These are phyloP conservation scores for Orchesella cincta DNA, from an alignment of 1,140 invertebrate species.

Conservation along the genomic window DNA sequence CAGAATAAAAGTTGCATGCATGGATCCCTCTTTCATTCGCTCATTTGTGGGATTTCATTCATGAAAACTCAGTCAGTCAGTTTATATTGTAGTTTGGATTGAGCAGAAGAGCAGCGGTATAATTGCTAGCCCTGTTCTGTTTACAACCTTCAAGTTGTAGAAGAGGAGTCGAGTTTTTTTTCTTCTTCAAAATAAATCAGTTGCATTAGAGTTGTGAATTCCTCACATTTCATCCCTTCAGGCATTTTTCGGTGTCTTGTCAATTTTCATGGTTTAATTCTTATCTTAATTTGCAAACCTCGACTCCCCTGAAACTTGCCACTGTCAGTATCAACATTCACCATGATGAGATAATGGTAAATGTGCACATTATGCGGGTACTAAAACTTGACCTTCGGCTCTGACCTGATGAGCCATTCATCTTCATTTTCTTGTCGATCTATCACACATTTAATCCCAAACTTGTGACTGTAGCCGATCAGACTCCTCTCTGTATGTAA, in stretches of 20 bases:
- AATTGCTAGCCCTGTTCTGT: not conserved
- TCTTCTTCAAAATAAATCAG: no score
- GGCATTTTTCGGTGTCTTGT: not conserved
- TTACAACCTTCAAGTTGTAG: no score
- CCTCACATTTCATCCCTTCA: no score
- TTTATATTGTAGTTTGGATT: not conserved
- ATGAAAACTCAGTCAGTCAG: not conserved
- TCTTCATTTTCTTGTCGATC: no score
- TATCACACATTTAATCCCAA: no score
- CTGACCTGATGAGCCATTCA: not conserved
- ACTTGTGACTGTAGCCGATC: no score
- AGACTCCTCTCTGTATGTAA: no score
- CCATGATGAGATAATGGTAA: no score
- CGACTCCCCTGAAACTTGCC: not conserved
- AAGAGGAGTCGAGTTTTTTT: no score
- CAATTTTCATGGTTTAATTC: not conserved
- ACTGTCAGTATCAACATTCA: not conserved
- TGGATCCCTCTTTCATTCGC: no score
- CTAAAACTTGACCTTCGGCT: not conserved
- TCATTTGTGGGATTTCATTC: not conserved
- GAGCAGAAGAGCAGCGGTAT: not conserved
- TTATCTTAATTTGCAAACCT: not conserved
- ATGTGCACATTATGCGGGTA: not conserved
- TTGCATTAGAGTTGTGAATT: no score
- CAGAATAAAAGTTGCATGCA: not conserved